Evolutionary conservation across 92 coral and sea anemone species (phyloP), one percentile per base, ranked within the genome.

Genomic region (Micromussa lordhowensis): DNA sequence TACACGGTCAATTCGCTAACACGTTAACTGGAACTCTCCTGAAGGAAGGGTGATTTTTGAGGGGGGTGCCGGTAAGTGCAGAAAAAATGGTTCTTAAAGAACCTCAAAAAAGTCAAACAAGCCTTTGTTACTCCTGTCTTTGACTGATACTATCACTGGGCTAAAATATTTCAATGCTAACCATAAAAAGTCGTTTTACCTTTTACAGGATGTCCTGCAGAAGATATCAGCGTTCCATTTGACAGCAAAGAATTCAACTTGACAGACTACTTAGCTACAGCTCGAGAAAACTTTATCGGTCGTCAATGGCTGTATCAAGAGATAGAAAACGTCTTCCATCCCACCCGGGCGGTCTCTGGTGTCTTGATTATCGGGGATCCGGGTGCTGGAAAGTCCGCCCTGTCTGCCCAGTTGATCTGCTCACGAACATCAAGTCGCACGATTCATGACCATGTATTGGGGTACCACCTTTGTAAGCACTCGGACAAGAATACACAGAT

Each of bases 381-480:
- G 2, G 88, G 88, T 0, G 53, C 76, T 75, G 88, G 88, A 48
- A 85, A 85, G 85, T 93, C 99, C 21, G 95, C 99, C 10, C 44
- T 96, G 28, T 76, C 94, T 44, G 90, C 99, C 22, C 90, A 95
- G 26, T 75, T 96, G 55, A 89, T 96, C 76, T 95, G 99, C 78
- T 96, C 99, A 26, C 88, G 91, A 49, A 82, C 83, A 9, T 95
- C 99, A 64, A 93, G 96, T 91, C 92, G 84, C 29, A 77, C 86
- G 18, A 88, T 96, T 48, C 95, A 96, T 77, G 90, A 78, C 75
- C 94, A 92, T 53, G 78, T 96, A 28, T 87, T 96, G 51, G 99
- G 94, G 30, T 96, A 92, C 86, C 99, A 96, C 66, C 74, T 96
- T 78, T 96, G 99, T 44, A 93, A 89, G 21, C 82, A 91, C 61